Percentiles rank a stretch among this genome's conserved stretches.
Conservation (phyloP, 2,113 vertebrate species). For the Mugil cephalus region DNA sequence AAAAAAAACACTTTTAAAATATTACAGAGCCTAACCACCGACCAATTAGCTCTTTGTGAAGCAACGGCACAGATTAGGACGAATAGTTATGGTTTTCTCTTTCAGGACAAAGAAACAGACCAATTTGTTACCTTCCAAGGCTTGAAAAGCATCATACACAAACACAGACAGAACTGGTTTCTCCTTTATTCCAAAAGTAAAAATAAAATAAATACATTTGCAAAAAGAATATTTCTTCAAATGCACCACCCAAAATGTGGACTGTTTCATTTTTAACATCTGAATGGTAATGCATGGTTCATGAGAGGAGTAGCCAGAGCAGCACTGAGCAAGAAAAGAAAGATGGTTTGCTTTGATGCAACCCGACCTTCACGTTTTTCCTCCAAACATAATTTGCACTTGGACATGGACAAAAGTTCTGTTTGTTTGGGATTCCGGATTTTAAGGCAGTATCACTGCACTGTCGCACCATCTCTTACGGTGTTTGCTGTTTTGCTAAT, state of each 20-base stretch:
- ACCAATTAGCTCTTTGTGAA: conserved; percentile 45
- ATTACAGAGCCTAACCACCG: neutral
- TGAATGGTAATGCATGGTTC: conserved; percentile 28
- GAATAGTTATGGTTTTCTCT: conserved; percentile 48
- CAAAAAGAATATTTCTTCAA: conserved; percentile 32
- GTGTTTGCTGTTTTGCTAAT: no score
- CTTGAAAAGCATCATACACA: conserved; percentile 23
- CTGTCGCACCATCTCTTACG: neutral
- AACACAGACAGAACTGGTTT: conserved; percentile 20
- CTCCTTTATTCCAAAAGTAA: conserved; percentile 8
- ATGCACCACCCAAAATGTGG: conserved; percentile 18
- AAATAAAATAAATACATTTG: neutral
- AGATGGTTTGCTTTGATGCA: conserved; percentile 7
- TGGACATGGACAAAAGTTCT: no score
- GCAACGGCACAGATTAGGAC: conserved; percentile 52
- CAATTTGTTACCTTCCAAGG: conserved; percentile 37
- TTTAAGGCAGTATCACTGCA: no score
- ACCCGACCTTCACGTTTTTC: neutral
- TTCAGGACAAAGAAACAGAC: conserved; percentile 37
- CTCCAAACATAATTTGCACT: no score
- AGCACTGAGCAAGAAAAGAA: conserved; percentile 3
- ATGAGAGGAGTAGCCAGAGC: conserved; percentile 28
- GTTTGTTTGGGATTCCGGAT: no score
- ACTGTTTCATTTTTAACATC: conserved; percentile 17
- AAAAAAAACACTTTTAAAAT: conserved; percentile 28